phyloP scores from a whole-genome alignment of 1,140 invertebrate genomes.

The Aphis craccivora region DNA sequence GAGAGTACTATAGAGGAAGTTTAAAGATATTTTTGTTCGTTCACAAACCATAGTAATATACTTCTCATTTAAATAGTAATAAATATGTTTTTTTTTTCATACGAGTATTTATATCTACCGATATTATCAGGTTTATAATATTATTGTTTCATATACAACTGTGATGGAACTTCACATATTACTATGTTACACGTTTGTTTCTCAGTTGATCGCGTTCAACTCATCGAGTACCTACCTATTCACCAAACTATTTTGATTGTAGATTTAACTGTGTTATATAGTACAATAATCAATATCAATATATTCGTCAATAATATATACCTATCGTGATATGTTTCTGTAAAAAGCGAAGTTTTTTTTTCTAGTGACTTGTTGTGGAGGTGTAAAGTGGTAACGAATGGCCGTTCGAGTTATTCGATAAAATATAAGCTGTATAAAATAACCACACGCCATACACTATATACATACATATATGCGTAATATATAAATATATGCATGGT shows the following conservation, averaged over 20 bases:
- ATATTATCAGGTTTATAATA: too few species aligned
- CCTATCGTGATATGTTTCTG: neutral
- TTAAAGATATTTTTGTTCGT: too few species aligned
- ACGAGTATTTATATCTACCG: too few species aligned
- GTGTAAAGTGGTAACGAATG: neutral
- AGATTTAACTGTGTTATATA: neutral
- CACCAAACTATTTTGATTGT: neutral
- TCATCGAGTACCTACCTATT: fast-evolving
- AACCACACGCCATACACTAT: neutral
- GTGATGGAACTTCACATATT: too few species aligned
- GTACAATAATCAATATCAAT: neutral
- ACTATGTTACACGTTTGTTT: neutral
- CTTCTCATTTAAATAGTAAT: too few species aligned
- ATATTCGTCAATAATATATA: neutral
- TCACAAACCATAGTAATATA: too few species aligned
- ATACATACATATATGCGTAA: neutral
- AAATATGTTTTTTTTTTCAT: too few species aligned
- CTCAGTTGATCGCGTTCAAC: neutral
- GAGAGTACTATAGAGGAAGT: too few species aligned
- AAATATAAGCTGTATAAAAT: conserved; percentile 38
- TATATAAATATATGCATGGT: neutral
- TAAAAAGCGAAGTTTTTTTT: too few species aligned
- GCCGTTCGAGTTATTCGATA: conserved; percentile 1
- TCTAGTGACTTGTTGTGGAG: too few species aligned
- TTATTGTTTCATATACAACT: too few species aligned